Conservation (phyloP, 2,113 vertebrate species). For the Anolis carolinensis region DNA sequence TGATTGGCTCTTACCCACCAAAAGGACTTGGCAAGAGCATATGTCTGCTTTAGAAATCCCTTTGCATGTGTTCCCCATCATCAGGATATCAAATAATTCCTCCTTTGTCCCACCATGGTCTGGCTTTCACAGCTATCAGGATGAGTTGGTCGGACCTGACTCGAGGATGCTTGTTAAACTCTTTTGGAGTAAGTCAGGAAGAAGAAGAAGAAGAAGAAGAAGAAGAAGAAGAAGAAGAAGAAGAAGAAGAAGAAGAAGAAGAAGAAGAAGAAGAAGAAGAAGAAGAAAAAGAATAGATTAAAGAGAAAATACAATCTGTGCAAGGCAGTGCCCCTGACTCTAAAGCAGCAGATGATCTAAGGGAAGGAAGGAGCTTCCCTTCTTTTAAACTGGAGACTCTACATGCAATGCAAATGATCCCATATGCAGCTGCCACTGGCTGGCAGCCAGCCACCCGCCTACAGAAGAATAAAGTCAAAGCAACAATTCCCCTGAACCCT, state of each 20-base stretch:
- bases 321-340: conserved; percentile 74
- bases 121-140: conserved; percentile 71
- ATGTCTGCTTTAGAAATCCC: conserved; percentile 59
- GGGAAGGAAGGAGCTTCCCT: conserved; percentile 76
- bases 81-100: conserved; percentile 74
- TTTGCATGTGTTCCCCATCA: conserved; percentile 53
- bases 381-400: conserved; percentile 74
- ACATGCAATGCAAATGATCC: conserved; percentile 83
- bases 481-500: conserved; percentile 77
- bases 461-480: conserved; percentile 79
- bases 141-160: conserved; percentile 72
- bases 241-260: no score
- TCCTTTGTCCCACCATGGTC: conserved; percentile 68
- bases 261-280: no score
- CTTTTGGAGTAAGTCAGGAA: conserved; percentile 57
- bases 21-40: conserved; percentile 43
- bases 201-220: no score
- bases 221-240: no score
- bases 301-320: conserved; percentile 76
- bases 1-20: conserved; percentile 26
- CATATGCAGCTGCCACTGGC: conserved; percentile 82
- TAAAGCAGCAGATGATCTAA: conserved; percentile 82
- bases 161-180: conserved; percentile 78
- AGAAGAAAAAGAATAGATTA: conserved; percentile 80
- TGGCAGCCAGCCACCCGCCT: conserved; percentile 82